Evolutionary conservation across 1,140 invertebrate species (phyloP), one percentile per base, ranked within the genome.

Genomic region (Lepidurus arcticus): DNA sequence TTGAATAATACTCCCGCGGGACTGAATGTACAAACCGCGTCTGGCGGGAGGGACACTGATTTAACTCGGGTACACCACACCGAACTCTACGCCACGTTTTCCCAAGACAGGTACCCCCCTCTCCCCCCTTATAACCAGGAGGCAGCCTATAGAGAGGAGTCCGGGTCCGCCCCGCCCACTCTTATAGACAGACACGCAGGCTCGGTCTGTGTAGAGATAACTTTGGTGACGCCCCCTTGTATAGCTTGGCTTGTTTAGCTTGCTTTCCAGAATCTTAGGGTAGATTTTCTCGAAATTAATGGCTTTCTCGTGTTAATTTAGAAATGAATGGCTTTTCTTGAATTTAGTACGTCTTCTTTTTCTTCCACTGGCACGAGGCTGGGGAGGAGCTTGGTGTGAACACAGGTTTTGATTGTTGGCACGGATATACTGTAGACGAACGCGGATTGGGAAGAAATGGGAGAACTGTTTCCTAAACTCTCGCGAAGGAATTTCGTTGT

Each of bases 31-130:
- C 34, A 34, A 34, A 34, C 53, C 53, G 53, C 53, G 53, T 21
- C 53, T 65, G 53, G 16, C 53, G 53, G 53, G 53, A 65, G 53
- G 53, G 53, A 65, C 53, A 65, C 53, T 65, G 53, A n/a, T 47
- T 47, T 65, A 65, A 65, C 53, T 65, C n/a, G 53, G 53, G 16
- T 65, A 65, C 53, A 21, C 53, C 8, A 65, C 53, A 65, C 53
- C 21, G 53, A 65, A 65, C 53, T 65, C 53, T 65, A 65, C 21
- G 16, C 6, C 53, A 13, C 53, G 21, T 21, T 21, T 65, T 65
- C 21, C 53, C 21, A 21, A 21, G 53, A 65, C 53, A 16, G 21
- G 53, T 65, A 65, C 53, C 53, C 53, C 34, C 34, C 34, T 34
- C 34, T 34, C 53, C 16, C 53, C 6, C 53, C 21, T 13, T 13